These are phyloP conservation scores for Brachyopa scutellaris DNA, from an alignment of 2,888 invertebrate genomes.

Conservation along the genomic window DNA sequence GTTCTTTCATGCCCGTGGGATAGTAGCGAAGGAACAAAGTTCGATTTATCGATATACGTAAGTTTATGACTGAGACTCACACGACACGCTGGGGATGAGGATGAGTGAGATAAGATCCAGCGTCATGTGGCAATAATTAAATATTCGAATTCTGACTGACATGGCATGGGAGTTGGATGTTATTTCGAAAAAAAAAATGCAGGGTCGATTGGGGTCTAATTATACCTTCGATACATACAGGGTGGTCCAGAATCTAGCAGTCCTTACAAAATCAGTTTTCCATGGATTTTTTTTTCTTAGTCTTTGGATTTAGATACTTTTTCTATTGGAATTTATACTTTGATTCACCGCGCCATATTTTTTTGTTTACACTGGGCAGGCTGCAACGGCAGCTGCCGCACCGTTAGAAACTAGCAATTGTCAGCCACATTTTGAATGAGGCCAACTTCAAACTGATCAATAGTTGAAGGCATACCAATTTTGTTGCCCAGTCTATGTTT, in stretches of 20 bases:
- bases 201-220: constrained; percentile 2
- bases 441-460: constrained; percentile 65
- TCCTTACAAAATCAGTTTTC: constrained; percentile 17
- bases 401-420: constrained; percentile 55
- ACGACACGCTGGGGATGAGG: constrained; percentile 1
- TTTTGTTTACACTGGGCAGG: constrained; percentile 7
- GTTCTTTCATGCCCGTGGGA: constrained; percentile 34
- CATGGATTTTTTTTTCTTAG: constrained; percentile 12
- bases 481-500: constrained; percentile 30
- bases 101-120: constrained; percentile 29
- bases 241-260: constrained; percentile 6
- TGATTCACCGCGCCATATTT: constrained; percentile 59
- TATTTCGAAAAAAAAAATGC: background rate
- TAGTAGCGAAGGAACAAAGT: constrained; percentile 29
- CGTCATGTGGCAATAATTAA: constrained; percentile 49
- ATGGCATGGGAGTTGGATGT: background rate
- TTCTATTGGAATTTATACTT: constrained; percentile 64
- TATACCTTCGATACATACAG: constrained; percentile 16
- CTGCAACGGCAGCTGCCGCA: constrained; percentile 14
- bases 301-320: constrained; percentile 32
- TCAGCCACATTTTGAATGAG: constrained; percentile 66
- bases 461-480: constrained; percentile 63
- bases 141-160: constrained; percentile 29
- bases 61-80: constrained; percentile 27
- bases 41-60: constrained; percentile 12